A percentile compares a stretch with the other conserved stretches of the same genome.
Conservation (phyloP, 2,888 invertebrate species). For the Clistopyga incitator region DNA sequence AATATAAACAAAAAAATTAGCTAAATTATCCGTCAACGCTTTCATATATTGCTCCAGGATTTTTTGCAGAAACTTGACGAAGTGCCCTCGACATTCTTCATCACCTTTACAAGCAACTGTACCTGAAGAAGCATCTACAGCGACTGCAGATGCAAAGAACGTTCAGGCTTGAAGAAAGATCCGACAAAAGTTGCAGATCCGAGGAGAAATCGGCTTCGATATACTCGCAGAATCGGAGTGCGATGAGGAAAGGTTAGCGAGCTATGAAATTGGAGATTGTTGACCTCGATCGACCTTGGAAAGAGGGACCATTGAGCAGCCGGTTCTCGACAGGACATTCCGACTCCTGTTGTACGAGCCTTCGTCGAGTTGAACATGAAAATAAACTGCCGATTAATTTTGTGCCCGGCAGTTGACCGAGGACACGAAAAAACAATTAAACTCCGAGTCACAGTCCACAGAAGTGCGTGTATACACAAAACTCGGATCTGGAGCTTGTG, state of each 20-base stretch:
- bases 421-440: slow-evolving; percentile 18
- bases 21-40: too few species aligned
- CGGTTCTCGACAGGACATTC: slow-evolving; percentile 7
- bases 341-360: slow-evolving; percentile 8
- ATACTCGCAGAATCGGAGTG: neutral
- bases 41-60: neutral
- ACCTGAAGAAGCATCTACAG: neutral
- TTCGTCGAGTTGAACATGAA: slow-evolving; percentile 8
- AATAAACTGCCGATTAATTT: slow-evolving; percentile 18
- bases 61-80: slow-evolving; percentile 8
- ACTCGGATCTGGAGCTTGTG: neutral
- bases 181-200: neutral
- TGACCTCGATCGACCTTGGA: slow-evolving; percentile 72
- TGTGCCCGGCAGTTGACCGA: neutral
- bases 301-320: slow-evolving; percentile 2
- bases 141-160: neutral
- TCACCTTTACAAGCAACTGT: slow-evolving; percentile 20
- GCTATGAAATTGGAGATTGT: slow-evolving; percentile 62
- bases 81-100: slow-evolving; percentile 29
- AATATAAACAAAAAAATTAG: too few species aligned
- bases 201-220: slow-evolving; percentile 13
- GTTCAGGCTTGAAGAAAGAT: neutral
- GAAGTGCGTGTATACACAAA: neutral
- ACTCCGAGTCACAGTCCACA: neutral
- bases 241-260: slow-evolving; percentile 58